Percentiles rank a stretch among this genome's conserved stretches.
Evolutionary conservation across 2,888 invertebrate species (phyloP).

Genomic region (Oxycera nigricornis): DNA sequence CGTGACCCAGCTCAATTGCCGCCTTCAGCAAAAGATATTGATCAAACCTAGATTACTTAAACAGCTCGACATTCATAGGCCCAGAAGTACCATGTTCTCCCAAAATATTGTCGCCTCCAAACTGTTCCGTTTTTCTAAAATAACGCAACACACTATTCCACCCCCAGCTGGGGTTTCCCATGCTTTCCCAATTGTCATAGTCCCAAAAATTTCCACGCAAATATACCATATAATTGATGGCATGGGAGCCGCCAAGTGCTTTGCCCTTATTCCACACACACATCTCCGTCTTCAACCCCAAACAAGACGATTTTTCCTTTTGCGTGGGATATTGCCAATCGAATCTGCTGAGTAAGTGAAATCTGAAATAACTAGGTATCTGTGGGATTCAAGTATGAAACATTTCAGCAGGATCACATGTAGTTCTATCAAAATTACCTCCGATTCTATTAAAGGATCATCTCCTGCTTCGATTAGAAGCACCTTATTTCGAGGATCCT

Average conservation of each 20-base stretch:
- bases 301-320: conserved; percentile 69
- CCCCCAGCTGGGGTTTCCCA: conserved; percentile 78
- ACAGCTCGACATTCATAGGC: conserved; percentile 72
- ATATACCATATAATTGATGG: conserved; percentile 75
- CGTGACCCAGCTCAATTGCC: conserved; percentile 67
- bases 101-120: conserved; percentile 60
- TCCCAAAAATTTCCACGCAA: conserved; percentile 76
- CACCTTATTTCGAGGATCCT: conserved; percentile 62
- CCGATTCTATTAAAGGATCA: conserved; percentile 62
- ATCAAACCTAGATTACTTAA: conserved; percentile 64
- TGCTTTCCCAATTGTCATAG: conserved; percentile 73
- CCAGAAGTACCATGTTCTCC: conserved; percentile 69
- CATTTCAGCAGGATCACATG: neutral
- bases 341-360: conserved; percentile 59
- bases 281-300: conserved; percentile 59
- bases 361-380: neutral
- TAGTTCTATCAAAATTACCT: conserved; percentile 54
- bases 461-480: conserved; percentile 65
- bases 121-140: conserved; percentile 68
- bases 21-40: conserved; percentile 72
- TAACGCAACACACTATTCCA: conserved; percentile 69
- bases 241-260: conserved; percentile 67
- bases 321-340: conserved; percentile 77
- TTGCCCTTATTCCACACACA: conserved; percentile 66
- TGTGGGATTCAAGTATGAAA: neutral